phyloP scores from a whole-genome alignment of 2,888 invertebrate species.

The Tachystola acroxantha region DNA sequence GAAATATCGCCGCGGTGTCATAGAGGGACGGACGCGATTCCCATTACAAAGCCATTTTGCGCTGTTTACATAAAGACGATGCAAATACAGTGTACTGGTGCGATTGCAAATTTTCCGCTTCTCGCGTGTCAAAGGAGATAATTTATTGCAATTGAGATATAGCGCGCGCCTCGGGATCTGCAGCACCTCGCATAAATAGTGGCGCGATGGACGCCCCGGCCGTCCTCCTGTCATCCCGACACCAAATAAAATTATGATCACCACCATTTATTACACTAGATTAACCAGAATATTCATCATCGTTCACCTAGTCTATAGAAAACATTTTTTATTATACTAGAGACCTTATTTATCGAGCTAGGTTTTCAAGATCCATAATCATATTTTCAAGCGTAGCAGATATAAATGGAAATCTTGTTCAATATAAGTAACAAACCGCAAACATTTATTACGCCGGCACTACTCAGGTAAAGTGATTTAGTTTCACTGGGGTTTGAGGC shows the following conservation, averaged over 20 bases:
- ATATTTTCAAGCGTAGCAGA: constrained; percentile 2
- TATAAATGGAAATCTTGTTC: constrained; percentile 7
- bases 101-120: constrained; percentile 69
- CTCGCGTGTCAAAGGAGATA: constrained; percentile 66
- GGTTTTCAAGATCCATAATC: constrained; percentile 2
- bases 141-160: constrained; percentile 72
- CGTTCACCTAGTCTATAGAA: constrained; percentile 22
- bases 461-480: constrained; percentile 30
- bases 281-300: constrained; percentile 34
- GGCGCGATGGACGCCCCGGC: constrained; percentile 39
- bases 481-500: constrained; percentile 19
- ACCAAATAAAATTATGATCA: constrained; percentile 60
- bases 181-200: constrained; percentile 64
- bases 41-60: constrained; percentile 68
- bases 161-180: constrained; percentile 52
- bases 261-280: constrained; percentile 49
- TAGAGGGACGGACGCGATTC: constrained; percentile 55
- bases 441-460: constrained; percentile 12
- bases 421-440: constrained; percentile 10
- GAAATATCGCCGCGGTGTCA: constrained; percentile 65
- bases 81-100: constrained; percentile 28
- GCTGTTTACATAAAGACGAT: constrained; percentile 65
- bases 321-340: constrained; percentile 1
- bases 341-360: constrained; percentile 4
- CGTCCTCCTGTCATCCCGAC: constrained; percentile 50